Percentiles rank a stretch among this genome's conserved stretches.
Evolutionary conservation across 1,140 invertebrate genomes (phyloP).

Genomic region (Andricus grossulariae): DNA sequence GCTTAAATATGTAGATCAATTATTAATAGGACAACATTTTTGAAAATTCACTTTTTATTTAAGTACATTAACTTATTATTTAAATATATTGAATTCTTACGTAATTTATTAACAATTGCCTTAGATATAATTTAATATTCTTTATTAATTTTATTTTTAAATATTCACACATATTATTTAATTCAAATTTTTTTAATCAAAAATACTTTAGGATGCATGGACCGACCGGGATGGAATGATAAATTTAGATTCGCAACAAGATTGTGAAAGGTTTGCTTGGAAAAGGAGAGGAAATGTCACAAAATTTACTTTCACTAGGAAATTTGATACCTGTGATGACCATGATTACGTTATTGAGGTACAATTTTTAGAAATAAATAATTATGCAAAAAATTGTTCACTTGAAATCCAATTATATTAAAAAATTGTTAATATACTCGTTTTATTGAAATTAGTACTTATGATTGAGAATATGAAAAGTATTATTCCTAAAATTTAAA

Average conservation of each 20-base stretch:
- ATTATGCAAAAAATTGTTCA: not conserved
- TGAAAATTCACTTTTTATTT: not conserved
- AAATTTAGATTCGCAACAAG: slow-evolving; percentile 84
- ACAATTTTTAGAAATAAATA: slow-evolving; percentile 39
- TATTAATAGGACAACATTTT: not conserved
- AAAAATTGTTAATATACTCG: too few species aligned
- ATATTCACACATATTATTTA: too few species aligned
- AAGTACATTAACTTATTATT: not conserved
- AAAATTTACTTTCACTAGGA: slow-evolving; percentile 85
- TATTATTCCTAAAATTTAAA: not conserved
- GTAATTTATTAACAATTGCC: slow-evolving; percentile 32
- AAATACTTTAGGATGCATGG: slow-evolving; percentile 82
- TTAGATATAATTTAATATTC: too few species aligned
- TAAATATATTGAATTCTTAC: too few species aligned
- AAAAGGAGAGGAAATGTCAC: slow-evolving; percentile 77
- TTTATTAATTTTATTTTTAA: too few species aligned
- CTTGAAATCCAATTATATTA: too few species aligned
- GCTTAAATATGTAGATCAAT: too few species aligned
- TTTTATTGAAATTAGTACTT: too few species aligned
- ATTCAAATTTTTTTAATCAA: too few species aligned
- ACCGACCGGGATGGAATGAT: slow-evolving; percentile 83
- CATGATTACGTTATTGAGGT: slow-evolving; percentile 93
- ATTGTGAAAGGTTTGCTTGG: slow-evolving; percentile 85
- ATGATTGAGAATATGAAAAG: too few species aligned
- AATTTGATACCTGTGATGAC: slow-evolving; percentile 94